phyloP scores from a whole-genome alignment of 2,113 vertebrate genomes.

The Arothron firmamentum region DNA sequence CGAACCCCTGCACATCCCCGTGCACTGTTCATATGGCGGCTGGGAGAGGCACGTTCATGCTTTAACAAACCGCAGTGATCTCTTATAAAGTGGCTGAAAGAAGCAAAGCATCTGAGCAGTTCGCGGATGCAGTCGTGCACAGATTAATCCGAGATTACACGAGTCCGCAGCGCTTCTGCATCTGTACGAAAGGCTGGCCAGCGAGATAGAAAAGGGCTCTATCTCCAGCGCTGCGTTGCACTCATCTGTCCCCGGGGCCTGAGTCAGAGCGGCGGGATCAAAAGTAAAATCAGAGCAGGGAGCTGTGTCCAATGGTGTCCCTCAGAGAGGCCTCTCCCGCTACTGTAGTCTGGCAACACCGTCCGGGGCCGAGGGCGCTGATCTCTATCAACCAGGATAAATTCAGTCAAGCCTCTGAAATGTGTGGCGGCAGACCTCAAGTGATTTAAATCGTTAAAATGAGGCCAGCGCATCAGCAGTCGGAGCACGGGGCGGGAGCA shows the following conservation, averaged over 20 bases:
- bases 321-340: conserved; percentile 55
- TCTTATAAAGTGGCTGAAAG: not conserved
- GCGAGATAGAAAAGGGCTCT: conserved; percentile 50
- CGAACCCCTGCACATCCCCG: conserved; percentile 4
- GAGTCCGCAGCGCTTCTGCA: conserved; percentile 21
- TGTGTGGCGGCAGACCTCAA: conserved; percentile 59
- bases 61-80: not conserved
- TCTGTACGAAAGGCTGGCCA: conserved; percentile 53
- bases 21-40: not conserved
- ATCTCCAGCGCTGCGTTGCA: conserved; percentile 47
- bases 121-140: not conserved
- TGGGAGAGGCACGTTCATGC: not conserved
- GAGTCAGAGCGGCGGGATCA: conserved; percentile 61
- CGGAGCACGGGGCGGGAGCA: conserved; percentile 26
- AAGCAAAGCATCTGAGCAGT: not conserved
- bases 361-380: conserved; percentile 63
- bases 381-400: conserved; percentile 70
- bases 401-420: conserved; percentile 71
- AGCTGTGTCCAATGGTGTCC: conserved; percentile 69
- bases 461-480: conserved; percentile 65
- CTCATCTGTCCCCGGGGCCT: conserved; percentile 64
- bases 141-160: conserved; percentile 22
- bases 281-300: conserved; percentile 67
- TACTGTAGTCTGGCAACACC: conserved; percentile 64
- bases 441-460: conserved; percentile 72